Base-by-base conservation (phyloP, 2,888 invertebrate species). In the Drosophila falleni region DNA sequence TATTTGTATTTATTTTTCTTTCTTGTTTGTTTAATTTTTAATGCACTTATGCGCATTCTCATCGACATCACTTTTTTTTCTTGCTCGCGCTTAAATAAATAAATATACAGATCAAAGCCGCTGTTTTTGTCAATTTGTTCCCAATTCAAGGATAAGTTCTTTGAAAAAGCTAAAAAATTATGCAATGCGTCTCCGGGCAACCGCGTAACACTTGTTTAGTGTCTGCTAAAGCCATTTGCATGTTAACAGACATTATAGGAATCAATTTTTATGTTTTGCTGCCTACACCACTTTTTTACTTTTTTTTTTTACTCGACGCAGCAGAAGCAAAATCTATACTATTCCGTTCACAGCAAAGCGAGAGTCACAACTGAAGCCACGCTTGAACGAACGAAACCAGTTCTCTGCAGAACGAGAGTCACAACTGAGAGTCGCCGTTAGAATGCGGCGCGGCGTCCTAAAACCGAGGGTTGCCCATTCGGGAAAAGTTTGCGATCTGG, bases 311-410 rank as follows among this genome's bases (percentile, higher is more conserved):
- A 73, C 51, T 50, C 35, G 60, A 37, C 54, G 56, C 61, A 76
- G 44, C 67, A 67, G 29, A 3, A 23, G 23, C 23, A 78, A 79
- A 78, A 79, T 71, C 77, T 78, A 78, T 68, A 79, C 77, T 79
- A 74, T 35, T 35, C 35, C 2, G 35, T 35, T 35, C 35, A n/a
- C 66, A 79, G 61, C 55, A 65, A 54, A 70, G 58, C 58, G 42
- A 56, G 39, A 64, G 51, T 64, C 64, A 39, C 74, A n/a, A 73
- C 65, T 56, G 37, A 62, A 71, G 64, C 56, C 66, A 55, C 80
- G 77, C 82, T 86, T 71, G 61, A 86, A 55, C 53, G 5, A n/a
- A n/a, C n/a, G n/a, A n/a, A n/a, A n/a, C n/a, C n/a, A n/a, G n/a
- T n/a, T n/a, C n/a, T n/a, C n/a, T n/a, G n/a, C n/a, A n/a, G n/a